A percentile compares a stretch with the other conserved stretches of the same genome.
These are phyloP conservation scores for Tineola bisselliella DNA, from an alignment of 2,888 invertebrate genomes.

Conservation along the genomic window DNA sequence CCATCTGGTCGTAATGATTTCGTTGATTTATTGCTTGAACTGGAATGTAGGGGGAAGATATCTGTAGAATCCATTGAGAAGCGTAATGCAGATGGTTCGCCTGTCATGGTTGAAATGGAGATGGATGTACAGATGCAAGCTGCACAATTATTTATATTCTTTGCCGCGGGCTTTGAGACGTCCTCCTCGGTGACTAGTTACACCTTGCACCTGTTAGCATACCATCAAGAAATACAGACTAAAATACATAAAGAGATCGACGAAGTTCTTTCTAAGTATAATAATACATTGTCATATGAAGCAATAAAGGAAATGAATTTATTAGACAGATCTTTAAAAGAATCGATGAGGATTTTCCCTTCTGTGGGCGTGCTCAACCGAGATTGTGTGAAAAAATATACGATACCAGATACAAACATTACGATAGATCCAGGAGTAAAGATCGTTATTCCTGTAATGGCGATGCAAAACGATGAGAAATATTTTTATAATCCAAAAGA, in stretches of 20 bases:
- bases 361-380: conserved; percentile 18
- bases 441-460: conserved; percentile 17
- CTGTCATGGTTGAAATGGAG: conserved; percentile 19
- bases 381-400: conserved; percentile 18
- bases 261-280: conserved; percentile 17
- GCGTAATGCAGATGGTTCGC: conserved; percentile 19
- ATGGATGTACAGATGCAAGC: conserved; percentile 17
- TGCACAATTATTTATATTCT: conserved; percentile 23
- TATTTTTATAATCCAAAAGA: conserved; percentile 18
- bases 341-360: conserved; percentile 22
- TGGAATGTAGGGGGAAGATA: conserved; percentile 21
- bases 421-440: conserved; percentile 17
- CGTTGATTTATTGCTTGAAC: conserved; percentile 35
- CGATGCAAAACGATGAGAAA: conserved; percentile 18
- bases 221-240: conserved; percentile 26
- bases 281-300: conserved; percentile 19
- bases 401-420: conserved; percentile 16
- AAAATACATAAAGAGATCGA: conserved; percentile 27
- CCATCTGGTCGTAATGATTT: conserved; percentile 33
- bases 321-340: conserved; percentile 21
- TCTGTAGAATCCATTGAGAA: conserved; percentile 21
- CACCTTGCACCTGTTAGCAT: conserved; percentile 28
- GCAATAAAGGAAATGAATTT: conserved; percentile 18
- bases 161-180: conserved; percentile 27
- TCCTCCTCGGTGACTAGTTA: conserved; percentile 29